Conservation (phyloP, 1,140 invertebrate genomes). For the Drosophila virilis region DNA sequence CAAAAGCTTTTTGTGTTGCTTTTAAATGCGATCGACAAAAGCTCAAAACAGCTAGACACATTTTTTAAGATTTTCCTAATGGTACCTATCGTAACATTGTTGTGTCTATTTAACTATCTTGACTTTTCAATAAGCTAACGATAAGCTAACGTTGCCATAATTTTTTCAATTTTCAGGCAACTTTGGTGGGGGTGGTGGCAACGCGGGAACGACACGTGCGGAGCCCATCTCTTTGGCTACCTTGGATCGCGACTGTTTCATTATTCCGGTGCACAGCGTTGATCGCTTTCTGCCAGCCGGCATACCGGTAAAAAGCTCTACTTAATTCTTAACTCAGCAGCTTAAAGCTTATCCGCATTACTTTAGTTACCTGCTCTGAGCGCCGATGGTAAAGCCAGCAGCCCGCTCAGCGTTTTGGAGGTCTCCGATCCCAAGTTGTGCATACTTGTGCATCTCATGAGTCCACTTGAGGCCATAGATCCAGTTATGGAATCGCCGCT, state of each 20-base stretch:
- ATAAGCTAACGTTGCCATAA: not conserved
- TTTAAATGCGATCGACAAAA: slow-evolving; percentile 15
- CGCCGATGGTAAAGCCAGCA: slow-evolving; percentile 86
- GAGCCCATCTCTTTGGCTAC: slow-evolving; percentile 90
- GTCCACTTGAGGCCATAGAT: slow-evolving; percentile 92
- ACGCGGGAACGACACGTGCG: slow-evolving; percentile 83
- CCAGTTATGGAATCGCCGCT: slow-evolving; percentile 93
- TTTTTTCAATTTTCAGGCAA: slow-evolving; percentile 61
- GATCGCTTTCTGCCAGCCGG: slow-evolving; percentile 94
- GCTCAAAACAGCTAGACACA: slow-evolving; percentile 16
- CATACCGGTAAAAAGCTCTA: slow-evolving; percentile 87
- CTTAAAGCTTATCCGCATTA: not conserved
- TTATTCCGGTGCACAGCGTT: slow-evolving; percentile 93
- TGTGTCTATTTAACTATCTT: slow-evolving; percentile 17
- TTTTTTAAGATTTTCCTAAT: slow-evolving; percentile 1
- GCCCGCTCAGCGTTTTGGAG: slow-evolving; percentile 91
- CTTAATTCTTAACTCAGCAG: not conserved
- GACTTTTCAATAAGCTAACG: not conserved
- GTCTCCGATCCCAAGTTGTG: slow-evolving; percentile 94
- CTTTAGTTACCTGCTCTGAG: slow-evolving; percentile 85
- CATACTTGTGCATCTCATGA: slow-evolving; percentile 94
- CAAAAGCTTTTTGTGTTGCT: slow-evolving; percentile 28
- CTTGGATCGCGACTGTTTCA: slow-evolving; percentile 93
- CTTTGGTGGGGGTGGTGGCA: slow-evolving; percentile 62
- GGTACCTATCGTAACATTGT: slow-evolving; percentile 6